A percentile compares a stretch with the other conserved stretches of the same genome.
Evolutionary conservation across 2,888 invertebrate species (phyloP).

Genomic region (Eupithecia abbreviata): DNA sequence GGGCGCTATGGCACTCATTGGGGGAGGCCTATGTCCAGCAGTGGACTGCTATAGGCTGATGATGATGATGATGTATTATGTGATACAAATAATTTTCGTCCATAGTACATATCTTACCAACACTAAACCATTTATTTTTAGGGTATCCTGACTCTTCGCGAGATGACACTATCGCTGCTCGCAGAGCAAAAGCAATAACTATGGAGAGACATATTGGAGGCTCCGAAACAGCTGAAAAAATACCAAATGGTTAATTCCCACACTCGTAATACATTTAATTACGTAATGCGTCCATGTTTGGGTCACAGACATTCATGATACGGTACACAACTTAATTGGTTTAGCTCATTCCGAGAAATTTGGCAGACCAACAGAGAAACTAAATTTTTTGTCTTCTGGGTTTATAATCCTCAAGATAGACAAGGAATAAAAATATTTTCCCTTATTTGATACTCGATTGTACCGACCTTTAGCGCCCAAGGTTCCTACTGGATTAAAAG

Average conservation of each 20-base stretch:
- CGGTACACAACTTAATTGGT: too few relatives aligned
- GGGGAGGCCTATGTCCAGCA: too few relatives aligned
- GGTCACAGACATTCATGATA: too few relatives aligned
- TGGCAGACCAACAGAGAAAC: neutral
- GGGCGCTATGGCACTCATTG: too few relatives aligned
- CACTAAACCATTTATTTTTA: slow-evolving; percentile 81
- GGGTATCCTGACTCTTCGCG: slow-evolving; percentile 83
- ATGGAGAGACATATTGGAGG: slow-evolving; percentile 78
- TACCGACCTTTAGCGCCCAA: slow-evolving; percentile 63
- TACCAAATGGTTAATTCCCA: neutral
- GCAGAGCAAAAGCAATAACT: slow-evolving; percentile 83
- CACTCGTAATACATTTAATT: neutral
- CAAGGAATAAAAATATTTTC: neutral
- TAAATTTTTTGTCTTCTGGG: too few relatives aligned
- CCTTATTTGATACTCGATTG: neutral
- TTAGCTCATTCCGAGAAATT: too few relatives aligned
- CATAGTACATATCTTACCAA: slow-evolving; percentile 74
- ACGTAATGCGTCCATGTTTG: neutral
- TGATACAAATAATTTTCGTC: neutral
- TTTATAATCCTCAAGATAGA: too few relatives aligned
- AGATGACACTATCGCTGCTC: slow-evolving; percentile 86
- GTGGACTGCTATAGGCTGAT: too few relatives aligned
- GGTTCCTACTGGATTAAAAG: slow-evolving; percentile 84
- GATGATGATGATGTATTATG: neutral
- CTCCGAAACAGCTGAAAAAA: slow-evolving; percentile 75